Evolutionary conservation across 2,797 vertebrate species (phyloP).

Genomic region (Anniella stebbinsi): DNA sequence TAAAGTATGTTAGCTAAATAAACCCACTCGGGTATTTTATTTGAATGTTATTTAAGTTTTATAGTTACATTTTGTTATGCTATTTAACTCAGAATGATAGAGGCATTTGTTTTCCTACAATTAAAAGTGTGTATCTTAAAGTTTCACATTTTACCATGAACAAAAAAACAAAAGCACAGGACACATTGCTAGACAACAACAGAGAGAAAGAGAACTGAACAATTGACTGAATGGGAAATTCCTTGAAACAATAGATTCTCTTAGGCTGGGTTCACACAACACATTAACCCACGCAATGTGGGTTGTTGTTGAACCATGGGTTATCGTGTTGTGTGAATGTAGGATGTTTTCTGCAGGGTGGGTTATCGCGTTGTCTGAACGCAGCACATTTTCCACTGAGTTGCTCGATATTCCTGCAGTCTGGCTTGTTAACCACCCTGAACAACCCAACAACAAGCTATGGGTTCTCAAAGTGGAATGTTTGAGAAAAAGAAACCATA

Average conservation of each 20-base stretch:
- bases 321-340: too few relatives aligned
- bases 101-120: conserved; percentile 75
- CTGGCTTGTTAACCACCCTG: too few relatives aligned
- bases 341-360: too few relatives aligned
- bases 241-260: background rate
- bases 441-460: too few relatives aligned
- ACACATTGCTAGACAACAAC: conserved; percentile 47
- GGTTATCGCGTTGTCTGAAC: too few relatives aligned
- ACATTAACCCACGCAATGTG: background rate
- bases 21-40: conserved; percentile 51
- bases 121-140: conserved; percentile 71
- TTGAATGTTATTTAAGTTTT: conserved; percentile 74
- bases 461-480: too few relatives aligned
- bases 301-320: too few relatives aligned
- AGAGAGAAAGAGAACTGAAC: background rate
- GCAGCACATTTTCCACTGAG: too few relatives aligned
- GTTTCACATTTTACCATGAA: conserved; percentile 34
- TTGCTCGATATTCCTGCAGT: too few relatives aligned
- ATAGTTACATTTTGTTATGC: conserved; percentile 72
- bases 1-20: conserved; percentile 67
- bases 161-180: conserved; percentile 71
- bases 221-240: conserved; percentile 4
- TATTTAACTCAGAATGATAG: conserved; percentile 73
- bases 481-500: too few relatives aligned
- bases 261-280: background rate